Conservation (phyloP, 2,888 invertebrate genomes). For the Tinea semifulvella region DNA sequence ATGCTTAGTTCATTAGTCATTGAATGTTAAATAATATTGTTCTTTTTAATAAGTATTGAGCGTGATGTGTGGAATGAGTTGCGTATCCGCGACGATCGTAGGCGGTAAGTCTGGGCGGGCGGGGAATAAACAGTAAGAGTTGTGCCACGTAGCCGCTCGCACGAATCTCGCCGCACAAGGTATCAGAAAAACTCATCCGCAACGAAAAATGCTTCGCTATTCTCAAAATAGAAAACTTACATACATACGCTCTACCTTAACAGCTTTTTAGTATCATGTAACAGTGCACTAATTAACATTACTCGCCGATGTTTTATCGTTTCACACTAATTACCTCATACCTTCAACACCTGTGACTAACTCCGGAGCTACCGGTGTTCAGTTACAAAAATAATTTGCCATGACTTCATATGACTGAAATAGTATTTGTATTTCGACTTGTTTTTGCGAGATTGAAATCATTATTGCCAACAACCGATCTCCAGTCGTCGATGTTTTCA, state of each 20-base stretch:
- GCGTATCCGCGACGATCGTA: slow-evolving; percentile 32
- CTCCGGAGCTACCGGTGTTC: slow-evolving; percentile 39
- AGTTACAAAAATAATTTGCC: slow-evolving; percentile 53
- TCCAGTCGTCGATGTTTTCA: too few species aligned
- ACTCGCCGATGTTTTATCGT: slow-evolving; percentile 37
- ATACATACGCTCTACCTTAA: slow-evolving; percentile 6
- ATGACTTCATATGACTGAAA: slow-evolving; percentile 57
- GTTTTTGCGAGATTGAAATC: slow-evolving; percentile 22
- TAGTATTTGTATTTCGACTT: slow-evolving; percentile 44
- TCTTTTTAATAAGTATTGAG: too few species aligned
- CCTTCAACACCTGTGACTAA: slow-evolving; percentile 52
- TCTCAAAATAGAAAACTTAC: slow-evolving; percentile 12
- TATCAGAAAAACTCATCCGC: slow-evolving; percentile 25
- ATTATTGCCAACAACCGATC: slow-evolving; percentile 2
- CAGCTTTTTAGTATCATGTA: slow-evolving; percentile 9
- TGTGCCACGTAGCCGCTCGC: slow-evolving; percentile 60
- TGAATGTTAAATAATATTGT: neutral
- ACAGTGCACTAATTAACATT: slow-evolving; percentile 28
- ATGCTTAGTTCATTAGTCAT: neutral
- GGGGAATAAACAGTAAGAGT: slow-evolving; percentile 49
- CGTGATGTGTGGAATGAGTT: slow-evolving; percentile 41
- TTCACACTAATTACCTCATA: slow-evolving; percentile 43
- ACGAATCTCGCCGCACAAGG: slow-evolving; percentile 64
- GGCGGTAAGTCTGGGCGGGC: slow-evolving; percentile 32
- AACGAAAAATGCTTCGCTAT: slow-evolving; percentile 6